A percentile compares a stretch with the other conserved stretches of the same genome.
These are phyloP conservation scores for Oreochromis aureus DNA, from an alignment of 2,113 vertebrate genomes.

Conservation along the genomic window DNA sequence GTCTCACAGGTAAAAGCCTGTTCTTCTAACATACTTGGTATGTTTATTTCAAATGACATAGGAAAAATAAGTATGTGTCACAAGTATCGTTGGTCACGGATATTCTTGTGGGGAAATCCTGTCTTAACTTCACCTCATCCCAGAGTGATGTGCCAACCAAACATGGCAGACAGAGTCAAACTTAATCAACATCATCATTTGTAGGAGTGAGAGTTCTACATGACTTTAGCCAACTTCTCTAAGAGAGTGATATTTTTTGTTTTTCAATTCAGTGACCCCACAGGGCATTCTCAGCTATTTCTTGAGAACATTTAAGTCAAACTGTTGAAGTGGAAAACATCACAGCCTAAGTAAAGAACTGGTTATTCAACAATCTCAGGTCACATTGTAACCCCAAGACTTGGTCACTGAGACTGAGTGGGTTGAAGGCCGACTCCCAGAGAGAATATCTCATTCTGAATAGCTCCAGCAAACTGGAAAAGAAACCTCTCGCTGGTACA, in stretches of 20 bases:
- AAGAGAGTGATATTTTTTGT: not conserved
- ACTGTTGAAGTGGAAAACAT: conserved; percentile 4
- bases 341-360: not conserved
- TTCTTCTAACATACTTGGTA: not conserved
- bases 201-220: not conserved
- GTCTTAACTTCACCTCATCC: not conserved
- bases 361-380: conserved; percentile 18
- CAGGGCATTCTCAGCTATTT: not conserved
- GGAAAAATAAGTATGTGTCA: not conserved
- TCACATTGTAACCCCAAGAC: not conserved
- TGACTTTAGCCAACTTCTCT: not conserved
- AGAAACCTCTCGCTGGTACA: not conserved
- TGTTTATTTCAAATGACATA: not conserved
- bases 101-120: not conserved
- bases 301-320: not conserved
- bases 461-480: not conserved
- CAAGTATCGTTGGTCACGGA: not conserved
- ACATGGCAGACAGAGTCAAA: not conserved
- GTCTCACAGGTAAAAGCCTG: not conserved
- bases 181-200: not conserved
- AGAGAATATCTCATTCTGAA: conserved; percentile 26
- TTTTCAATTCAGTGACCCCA: not conserved
- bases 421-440: conserved; percentile 1
- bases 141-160: not conserved
- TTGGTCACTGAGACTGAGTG: not conserved